A percentile compares a stretch with the other conserved stretches of the same genome.
These are phyloP conservation scores for Apis florea DNA, from an alignment of 1,140 invertebrate genomes.

Conservation along the genomic window DNA sequence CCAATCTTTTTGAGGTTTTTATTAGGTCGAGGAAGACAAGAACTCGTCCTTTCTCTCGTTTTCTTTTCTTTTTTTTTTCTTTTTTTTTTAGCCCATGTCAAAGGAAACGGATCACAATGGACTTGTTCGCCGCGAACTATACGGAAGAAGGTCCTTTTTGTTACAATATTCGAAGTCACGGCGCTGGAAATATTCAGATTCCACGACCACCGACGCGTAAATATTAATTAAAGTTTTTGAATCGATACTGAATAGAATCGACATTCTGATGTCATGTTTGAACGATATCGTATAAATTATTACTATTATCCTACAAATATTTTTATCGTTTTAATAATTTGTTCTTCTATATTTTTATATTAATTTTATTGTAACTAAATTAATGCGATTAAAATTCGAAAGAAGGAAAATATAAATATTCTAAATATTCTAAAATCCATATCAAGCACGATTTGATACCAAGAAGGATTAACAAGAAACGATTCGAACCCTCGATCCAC, in stretches of 20 bases:
- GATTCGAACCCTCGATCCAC: background rate
- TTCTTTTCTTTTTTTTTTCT: background rate
- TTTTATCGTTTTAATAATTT: too few species aligned
- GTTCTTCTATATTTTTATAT: too few species aligned
- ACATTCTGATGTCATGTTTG: background rate
- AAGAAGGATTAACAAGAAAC: background rate
- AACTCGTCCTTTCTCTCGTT: background rate
- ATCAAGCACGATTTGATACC: background rate
- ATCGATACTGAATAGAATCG: background rate
- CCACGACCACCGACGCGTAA: background rate
- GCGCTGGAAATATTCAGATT: background rate
- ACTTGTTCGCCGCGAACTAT: background rate
- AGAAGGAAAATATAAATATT: background rate
- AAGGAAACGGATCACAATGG: constrained; percentile 24
- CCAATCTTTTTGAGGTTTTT: constrained; percentile 30
- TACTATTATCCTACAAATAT: too few species aligned
- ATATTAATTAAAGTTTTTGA: constrained; percentile 12
- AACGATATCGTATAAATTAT: background rate
- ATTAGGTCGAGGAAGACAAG: constrained; percentile 43
- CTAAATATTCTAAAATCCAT: background rate
- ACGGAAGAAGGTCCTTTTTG: constrained; percentile 17
- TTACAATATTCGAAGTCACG: constrained; percentile 8
- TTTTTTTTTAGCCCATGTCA: constrained; percentile 18
- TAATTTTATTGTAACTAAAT: too few species aligned
- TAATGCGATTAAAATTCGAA: too few species aligned